Evolutionary conservation across 2,888 invertebrate species (phyloP), one percentile per base, ranked within the genome.

Genomic region (Fragum sueziense): DNA sequence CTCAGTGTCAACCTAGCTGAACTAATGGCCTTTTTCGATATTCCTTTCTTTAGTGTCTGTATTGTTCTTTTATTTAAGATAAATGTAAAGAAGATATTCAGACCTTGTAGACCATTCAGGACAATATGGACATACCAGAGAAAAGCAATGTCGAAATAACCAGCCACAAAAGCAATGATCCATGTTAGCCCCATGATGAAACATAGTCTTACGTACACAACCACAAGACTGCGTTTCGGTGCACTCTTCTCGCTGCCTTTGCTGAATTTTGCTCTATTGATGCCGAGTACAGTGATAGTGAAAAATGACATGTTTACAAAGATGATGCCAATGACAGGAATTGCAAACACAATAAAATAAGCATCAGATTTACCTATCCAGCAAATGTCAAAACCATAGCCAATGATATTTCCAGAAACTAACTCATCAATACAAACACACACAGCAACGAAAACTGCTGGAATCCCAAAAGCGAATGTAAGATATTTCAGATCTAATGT

Each of bases 341-440:
- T 1, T 4, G 62, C 62, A 33, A 62, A 62, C 2, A 33, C 34
- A 14, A 62, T 34, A n/a, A 25, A 29, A 33, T 62, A 62, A 34
- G 62, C 62, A 62, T n/a, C 6, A 7, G 25, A 17, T n/a, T 62
- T 62, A 9, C 62, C 62, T n/a, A 62, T 62, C 62, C 62, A 62
- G 62, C 62, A 62, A 34, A 62, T 34, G 34, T 29, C 62, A n/a
- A 62, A 7, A 1, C 62, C 62, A 62, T 62, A 62, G 22, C 62
- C 62, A 9, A 62, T 62, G n/a, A 34, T 3, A 6, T 33, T 33
- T 34, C 33, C 33, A 9, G 33, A 34, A n/a, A 62, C 34, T 34
- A 62, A 3, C 31, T 62, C 62, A 29, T 62, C 62, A n/a, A 62
- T n/a, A 33, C 33, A 62, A 7, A 31, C 62, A n/a, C 62, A 62